These are phyloP conservation scores for Ondatra zibethicus DNA, from an alignment of 2,113 vertebrate genomes.

Conservation along the genomic window DNA sequence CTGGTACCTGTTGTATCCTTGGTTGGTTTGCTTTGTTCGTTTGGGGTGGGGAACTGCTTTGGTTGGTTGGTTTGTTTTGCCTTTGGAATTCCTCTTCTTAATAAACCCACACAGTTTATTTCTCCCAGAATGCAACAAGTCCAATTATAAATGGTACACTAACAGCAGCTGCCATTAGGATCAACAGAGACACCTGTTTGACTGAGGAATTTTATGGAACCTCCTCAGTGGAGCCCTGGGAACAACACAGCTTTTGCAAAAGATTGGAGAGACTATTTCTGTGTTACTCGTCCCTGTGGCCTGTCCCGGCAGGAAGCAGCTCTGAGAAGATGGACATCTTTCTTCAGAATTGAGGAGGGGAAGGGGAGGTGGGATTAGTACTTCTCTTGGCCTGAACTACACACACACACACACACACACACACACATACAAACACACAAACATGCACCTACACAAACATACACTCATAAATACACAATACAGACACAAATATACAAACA, in stretches of 20 bases:
- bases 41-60: accelerated
- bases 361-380: background rate
- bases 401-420: background rate
- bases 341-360: background rate
- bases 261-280: background rate
- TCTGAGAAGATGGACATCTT: background rate
- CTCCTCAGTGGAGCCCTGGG: background rate
- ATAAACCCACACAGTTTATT: background rate
- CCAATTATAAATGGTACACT: background rate
- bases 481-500: background rate
- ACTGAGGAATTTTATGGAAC: background rate
- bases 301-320: too few species aligned
- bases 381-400: background rate
- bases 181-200: background rate
- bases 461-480: too few species aligned
- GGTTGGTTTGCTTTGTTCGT: background rate
- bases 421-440: background rate
- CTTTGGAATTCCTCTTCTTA: background rate
- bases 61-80: background rate
- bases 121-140: background rate
- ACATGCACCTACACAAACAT: background rate
- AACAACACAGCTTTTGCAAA: background rate
- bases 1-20: background rate
- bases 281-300: background rate
- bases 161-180: background rate